A percentile compares a stretch with the other conserved stretches of the same genome.
Conservation (phyloP, 1,140 invertebrate genomes). For the Nasonia giraulti region DNA sequence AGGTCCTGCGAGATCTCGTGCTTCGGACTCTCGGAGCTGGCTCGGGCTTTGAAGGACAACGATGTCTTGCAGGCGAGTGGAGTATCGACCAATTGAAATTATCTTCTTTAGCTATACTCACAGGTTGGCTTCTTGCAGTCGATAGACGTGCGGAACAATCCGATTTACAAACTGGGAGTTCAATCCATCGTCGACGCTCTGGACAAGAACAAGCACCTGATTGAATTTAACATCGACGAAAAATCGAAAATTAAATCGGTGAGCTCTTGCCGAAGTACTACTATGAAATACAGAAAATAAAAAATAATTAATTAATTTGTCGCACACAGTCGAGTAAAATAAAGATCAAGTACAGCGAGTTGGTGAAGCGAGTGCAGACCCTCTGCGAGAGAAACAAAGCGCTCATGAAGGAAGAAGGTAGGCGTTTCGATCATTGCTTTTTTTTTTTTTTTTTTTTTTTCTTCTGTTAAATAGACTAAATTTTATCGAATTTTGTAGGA, state of each 20-base stretch:
- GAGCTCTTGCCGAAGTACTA: background rate
- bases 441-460: too few species aligned
- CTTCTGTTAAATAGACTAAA: background rate
- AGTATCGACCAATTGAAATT: too few species aligned
- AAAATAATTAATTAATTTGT: background rate
- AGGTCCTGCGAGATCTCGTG: slow-evolving; percentile 33
- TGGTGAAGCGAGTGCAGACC: slow-evolving; percentile 28
- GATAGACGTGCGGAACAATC: slow-evolving; percentile 45
- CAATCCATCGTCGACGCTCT: slow-evolving; percentile 33
- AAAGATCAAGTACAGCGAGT: slow-evolving; percentile 48
- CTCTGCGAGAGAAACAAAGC: slow-evolving; percentile 46
- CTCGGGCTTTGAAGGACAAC: slow-evolving; percentile 30
- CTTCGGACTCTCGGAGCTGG: slow-evolving; percentile 40
- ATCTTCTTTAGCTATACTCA: too few species aligned
- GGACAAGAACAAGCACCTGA: slow-evolving; percentile 28
- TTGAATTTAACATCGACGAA: slow-evolving; percentile 40
- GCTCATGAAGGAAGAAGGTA: slow-evolving; percentile 34
- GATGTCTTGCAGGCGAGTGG: slow-evolving; percentile 27
- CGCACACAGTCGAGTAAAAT: slow-evolving; percentile 24
- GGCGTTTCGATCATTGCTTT: background rate
- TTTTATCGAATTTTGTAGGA: background rate
- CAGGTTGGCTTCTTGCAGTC: background rate
- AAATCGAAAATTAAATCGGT: slow-evolving; percentile 44
- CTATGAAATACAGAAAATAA: background rate
- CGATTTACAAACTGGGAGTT: slow-evolving; percentile 43